Evolutionary conservation across 2,797 vertebrate genomes (phyloP), one percentile per base, ranked within the genome.

Genomic region (Cyprinella venusta): DNA sequence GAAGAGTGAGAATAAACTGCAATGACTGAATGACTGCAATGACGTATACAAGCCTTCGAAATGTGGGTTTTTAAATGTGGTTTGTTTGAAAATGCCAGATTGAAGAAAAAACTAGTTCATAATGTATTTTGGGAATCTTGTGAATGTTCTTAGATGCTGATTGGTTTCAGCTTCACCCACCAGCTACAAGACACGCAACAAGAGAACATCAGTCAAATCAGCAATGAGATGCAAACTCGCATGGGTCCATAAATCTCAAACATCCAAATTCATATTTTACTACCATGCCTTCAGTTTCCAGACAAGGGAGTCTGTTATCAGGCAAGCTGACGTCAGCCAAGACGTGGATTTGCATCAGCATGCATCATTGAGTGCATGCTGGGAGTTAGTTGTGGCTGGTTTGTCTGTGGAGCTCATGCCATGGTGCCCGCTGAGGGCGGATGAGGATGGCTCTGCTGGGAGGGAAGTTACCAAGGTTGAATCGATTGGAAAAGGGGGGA

Each of bases 241-340:
- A 24, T 79, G 63, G 48, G 21, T 26, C 6, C 10, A 48, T 68
- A 54, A 54, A 40, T 36, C 42, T 38, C 40, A 48, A 67, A 54
- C 15, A 3, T 68, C 21, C 4, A 24, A 40, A 70, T 70, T 54
- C 10, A 59, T 50, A 52, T 38, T 54, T 56, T 59, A 21, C 45
- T 38, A 36, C 21, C 61, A 13, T 82, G 21, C 30, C 45, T 77
- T 48, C 16, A 36, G 61, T 24, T 56, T 80, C 52, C 54, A 18
- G 68, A 71, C 79, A 70, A 80, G 50, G 38, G 18, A 40, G 33
- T 38, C 38, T 80, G n/a, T 88, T 89, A 78, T 80, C 52, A 45
- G 36, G 67, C 38, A 26, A 71, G 67, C 15, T 80, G 79, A 80
- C 18, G 33, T 80, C 67, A 38, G 50, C 48, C 16, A 26, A 52